Evolutionary conservation across 2,113 vertebrate species (phyloP), one percentile per base, ranked within the genome.

Genomic region (Todiramphus saurophagus): DNA sequence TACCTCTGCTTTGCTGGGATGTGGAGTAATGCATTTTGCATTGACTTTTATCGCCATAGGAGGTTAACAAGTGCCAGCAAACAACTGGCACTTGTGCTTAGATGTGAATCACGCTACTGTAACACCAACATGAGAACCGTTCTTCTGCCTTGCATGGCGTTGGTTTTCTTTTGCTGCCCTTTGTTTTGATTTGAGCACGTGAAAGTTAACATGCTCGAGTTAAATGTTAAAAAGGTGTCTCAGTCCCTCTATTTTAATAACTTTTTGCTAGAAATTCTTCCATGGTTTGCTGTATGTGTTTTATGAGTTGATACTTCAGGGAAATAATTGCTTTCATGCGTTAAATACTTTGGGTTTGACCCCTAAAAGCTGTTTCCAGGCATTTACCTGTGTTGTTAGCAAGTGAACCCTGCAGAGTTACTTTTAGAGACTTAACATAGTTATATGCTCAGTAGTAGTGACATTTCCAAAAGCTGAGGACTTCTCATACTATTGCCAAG

Each of bases 381-480:
- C 37, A 4, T 70, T 93, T 82, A 53, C 46, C 9, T 83, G 28
- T n/a, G 55, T 18, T 44, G 35, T 58, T 58, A 60, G 11, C 53
- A 89, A 70, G 44, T 31, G 75, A 76, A 62, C 56, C 28, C 60
- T 30, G 41, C 24, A 89, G 85, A 89, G 80, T 63, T 66, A 18
- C 68, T 90, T 80, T 35, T 7, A 64, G 63, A 91, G n/a, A 21
- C 83, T 28, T 70, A 53, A 55, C 73, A 81, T 87, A 88, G 33
- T 67, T 33, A 44, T 35, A 51, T 81, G 55, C 86, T 89, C 83
- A 44, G 19, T 1, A 56, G 76, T 27, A 87, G 87, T 96, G 96
- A 84, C 89, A 82, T 93, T 97, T 96, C 78, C 13, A 28, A 72
- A 85, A 92, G 82, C 72, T 64, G 60, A 82, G 60, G n/a, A 75